A percentile compares a stretch with the other conserved stretches of the same genome.
Evolutionary conservation across 2,113 vertebrate genomes (phyloP).

Genomic region (Heterocephalus glaber): DNA sequence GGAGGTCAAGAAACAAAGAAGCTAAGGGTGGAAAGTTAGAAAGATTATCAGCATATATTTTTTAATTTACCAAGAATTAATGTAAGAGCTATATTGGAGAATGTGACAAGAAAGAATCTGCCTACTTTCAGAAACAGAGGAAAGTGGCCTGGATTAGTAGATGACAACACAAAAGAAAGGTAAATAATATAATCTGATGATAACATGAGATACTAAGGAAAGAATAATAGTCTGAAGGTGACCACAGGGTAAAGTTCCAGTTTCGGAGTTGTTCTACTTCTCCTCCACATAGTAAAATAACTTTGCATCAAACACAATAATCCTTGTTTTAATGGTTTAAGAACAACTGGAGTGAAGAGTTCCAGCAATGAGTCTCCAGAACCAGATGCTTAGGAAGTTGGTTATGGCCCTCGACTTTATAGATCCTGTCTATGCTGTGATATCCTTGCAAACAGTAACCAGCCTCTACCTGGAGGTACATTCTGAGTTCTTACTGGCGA

Average conservation of each 20-base stretch:
- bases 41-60: background rate
- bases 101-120: background rate
- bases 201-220: background rate
- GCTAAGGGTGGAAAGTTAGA: background rate
- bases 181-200: background rate
- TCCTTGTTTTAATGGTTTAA: constrained; percentile 4
- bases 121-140: background rate
- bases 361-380: background rate
- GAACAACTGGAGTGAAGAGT: constrained; percentile 16
- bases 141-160: background rate
- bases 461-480: constrained; percentile 22
- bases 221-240: background rate
- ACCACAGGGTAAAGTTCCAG: background rate
- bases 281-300: background rate
- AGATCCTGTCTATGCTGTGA: background rate
- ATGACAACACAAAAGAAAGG: background rate
- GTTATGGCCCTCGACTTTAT: background rate
- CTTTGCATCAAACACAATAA: background rate
- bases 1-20: background rate
- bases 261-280: background rate
- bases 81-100: background rate
- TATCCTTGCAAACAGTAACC: background rate
- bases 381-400: constrained; percentile 24
- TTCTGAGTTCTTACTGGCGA: constrained; percentile 44
- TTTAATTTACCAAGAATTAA: background rate